A percentile compares a stretch with the other conserved stretches of the same genome.
Evolutionary conservation across 2,113 vertebrate genomes (phyloP).

Genomic region (Callospermophilus lateralis): DNA sequence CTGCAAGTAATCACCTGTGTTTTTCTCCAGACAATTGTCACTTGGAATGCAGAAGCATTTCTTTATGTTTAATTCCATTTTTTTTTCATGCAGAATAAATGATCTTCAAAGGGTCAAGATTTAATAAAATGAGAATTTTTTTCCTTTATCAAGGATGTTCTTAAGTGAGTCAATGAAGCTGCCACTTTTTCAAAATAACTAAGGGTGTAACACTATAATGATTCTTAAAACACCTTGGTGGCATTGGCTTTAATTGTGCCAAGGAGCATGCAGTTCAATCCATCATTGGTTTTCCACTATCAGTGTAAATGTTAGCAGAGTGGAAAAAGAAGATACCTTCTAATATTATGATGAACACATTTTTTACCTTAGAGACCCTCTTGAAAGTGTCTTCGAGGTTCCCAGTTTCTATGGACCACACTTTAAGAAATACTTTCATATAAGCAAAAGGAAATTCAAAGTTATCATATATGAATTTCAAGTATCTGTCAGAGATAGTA

Average conservation of each 20-base stretch:
- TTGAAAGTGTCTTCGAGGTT: not conserved
- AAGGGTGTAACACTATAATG: not conserved
- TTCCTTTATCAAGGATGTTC: not conserved
- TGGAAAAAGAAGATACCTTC: not conserved
- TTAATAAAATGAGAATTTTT: conserved; percentile 5
- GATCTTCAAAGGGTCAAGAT: not conserved
- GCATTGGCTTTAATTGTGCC: not conserved
- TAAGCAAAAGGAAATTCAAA: not conserved
- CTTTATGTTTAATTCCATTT: not conserved
- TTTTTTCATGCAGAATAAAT: not conserved
- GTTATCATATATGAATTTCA: not conserved
- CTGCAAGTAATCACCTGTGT: not conserved
- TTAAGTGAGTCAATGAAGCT: not conserved
- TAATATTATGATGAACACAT: not conserved
- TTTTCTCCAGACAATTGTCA: not conserved
- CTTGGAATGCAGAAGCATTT: not conserved
- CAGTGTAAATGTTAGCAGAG: not conserved
- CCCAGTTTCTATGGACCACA: not conserved
- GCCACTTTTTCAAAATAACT: not conserved
- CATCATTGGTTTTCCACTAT: not conserved
- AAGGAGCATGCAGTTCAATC: not conserved
- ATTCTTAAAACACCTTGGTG: not conserved
- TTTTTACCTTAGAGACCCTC: not conserved
- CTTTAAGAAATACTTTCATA: not conserved
- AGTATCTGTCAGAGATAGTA: not conserved